Evolutionary conservation across 2,797 vertebrate genomes (phyloP), one percentile per base, ranked within the genome.

Genomic region (Cetoscarus ocellatus): DNA sequence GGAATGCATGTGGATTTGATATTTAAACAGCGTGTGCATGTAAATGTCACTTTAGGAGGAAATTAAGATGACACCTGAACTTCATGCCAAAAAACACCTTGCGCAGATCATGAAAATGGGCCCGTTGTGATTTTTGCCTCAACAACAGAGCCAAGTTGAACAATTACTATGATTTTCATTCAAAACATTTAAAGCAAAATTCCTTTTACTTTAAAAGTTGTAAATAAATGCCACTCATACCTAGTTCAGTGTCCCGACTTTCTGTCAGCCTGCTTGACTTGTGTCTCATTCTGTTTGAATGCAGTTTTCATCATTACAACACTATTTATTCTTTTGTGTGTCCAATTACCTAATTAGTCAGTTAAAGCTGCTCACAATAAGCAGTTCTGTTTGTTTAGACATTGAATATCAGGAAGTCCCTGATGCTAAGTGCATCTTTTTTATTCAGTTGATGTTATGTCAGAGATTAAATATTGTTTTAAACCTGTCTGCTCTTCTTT

Each of bases 401-500:
- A 34, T 18, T 49, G 17, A 38, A 49, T 8, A 43, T 18, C n/a
- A 39, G 27, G 7, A 38, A 42, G 35, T 61, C 56, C 27, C 13
- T 6, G n/a, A 39, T 62, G 51, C n/a, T 19, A 27, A 14, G 8
- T 44, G 47, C 18, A 8, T 8, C 7, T 18, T 61, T 39, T 55
- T 49, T 7, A 71, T 63, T 77, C 49, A 48, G 18, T 78, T 54
- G 36, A 49, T 55, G 68, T 77, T 60, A 63, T 67, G 5, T 42
- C 11, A 62, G 42, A 58, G 48, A 67, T 69, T 50, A 73, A 75
- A 79, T 52, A 45, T 58, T 36, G 61, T 57, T 57, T 76, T 8
- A 13, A 8, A 58, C 40, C 10, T 49, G 15, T 67, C 61, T 19
- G 40, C 49, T 52, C 51, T 42, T 17, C 56, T 60, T 81, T 67